A percentile compares a stretch with the other conserved stretches of the same genome.
phyloP scores from a whole-genome alignment of 2,797 vertebrate genomes.

The Pangasius mekongensis region DNA sequence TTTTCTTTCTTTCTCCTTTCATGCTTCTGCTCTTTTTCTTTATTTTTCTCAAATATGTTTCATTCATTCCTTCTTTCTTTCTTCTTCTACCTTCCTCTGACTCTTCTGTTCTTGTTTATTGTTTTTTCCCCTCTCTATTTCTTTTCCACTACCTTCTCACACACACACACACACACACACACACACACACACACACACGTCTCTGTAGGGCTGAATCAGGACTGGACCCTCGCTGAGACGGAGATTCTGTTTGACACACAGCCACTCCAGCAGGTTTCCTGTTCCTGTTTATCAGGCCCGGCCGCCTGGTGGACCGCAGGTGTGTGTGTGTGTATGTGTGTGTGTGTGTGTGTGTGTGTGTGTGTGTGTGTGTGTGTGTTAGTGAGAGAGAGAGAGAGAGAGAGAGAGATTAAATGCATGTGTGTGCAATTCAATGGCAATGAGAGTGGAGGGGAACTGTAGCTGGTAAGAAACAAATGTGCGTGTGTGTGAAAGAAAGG shows the following conservation, averaged over 20 bases:
- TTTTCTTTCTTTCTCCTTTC: background rate
- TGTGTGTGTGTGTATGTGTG: constrained; percentile 3
- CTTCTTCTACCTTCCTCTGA: background rate
- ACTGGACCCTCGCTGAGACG: background rate
- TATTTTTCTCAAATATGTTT: background rate
- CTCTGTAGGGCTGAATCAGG: constrained; percentile 13
- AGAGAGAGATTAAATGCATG: background rate
- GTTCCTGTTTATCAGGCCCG: background rate
- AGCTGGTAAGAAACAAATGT: background rate
- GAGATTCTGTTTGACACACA: constrained; percentile 5
- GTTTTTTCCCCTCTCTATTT: background rate
- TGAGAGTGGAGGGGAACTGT: background rate
- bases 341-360: background rate
- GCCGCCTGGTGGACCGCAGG: constrained; percentile 4
- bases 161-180: constrained; percentile 7
- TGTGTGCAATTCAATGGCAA: background rate
- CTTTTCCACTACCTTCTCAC: background rate
- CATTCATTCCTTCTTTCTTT: background rate
- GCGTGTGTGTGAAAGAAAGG: background rate
- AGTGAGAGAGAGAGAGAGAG: background rate
- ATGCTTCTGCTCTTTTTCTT: background rate
- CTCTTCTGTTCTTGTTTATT: background rate
- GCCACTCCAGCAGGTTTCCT: constrained; percentile 20
- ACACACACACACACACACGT: constrained; percentile 5
- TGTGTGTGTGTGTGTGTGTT: background rate